Conservation (phyloP, 2,888 invertebrate genomes). For the Epinotia nisella region DNA sequence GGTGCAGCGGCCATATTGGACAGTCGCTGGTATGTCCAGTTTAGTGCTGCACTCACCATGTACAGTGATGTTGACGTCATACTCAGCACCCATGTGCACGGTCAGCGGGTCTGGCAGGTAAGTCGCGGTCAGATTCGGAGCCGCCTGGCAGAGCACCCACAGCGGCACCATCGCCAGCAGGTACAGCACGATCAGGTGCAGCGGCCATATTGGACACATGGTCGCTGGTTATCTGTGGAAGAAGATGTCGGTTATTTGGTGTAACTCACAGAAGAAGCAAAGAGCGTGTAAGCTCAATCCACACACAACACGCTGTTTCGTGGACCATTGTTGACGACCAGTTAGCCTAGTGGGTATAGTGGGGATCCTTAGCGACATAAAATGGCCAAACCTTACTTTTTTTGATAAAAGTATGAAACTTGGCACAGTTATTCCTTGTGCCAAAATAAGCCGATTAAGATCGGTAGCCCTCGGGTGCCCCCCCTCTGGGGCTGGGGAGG, state of each 20-base stretch:
- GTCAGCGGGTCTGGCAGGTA: slow-evolving; percentile 65
- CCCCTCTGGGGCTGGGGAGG: no score
- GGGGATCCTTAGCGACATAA: no score
- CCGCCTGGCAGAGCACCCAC: slow-evolving; percentile 79
- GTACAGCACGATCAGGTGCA: slow-evolving; percentile 84
- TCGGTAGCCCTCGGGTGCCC: no score
- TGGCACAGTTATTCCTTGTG: no score
- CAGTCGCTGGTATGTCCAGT: slow-evolving; percentile 62
- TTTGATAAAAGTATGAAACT: no score
- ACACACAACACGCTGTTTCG: no score
- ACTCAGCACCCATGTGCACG: slow-evolving; percentile 78
- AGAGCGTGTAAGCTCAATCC: no score
- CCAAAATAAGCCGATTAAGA: no score
- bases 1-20: slow-evolving; percentile 86
- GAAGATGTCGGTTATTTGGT: neutral
- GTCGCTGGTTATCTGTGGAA: slow-evolving; percentile 51
- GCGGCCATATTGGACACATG: slow-evolving; percentile 87
- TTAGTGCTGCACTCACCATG: slow-evolving; percentile 54
- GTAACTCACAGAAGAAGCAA: no score
- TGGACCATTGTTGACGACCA: no score
- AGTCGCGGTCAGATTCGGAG: slow-evolving; percentile 67
- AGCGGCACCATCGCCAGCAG: slow-evolving; percentile 80
- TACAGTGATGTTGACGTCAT: slow-evolving; percentile 72
- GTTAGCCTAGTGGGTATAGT: no score
- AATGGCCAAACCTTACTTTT: no score